Conservation (phyloP, 2,888 invertebrate species). For the Dusona sp. region DNA sequence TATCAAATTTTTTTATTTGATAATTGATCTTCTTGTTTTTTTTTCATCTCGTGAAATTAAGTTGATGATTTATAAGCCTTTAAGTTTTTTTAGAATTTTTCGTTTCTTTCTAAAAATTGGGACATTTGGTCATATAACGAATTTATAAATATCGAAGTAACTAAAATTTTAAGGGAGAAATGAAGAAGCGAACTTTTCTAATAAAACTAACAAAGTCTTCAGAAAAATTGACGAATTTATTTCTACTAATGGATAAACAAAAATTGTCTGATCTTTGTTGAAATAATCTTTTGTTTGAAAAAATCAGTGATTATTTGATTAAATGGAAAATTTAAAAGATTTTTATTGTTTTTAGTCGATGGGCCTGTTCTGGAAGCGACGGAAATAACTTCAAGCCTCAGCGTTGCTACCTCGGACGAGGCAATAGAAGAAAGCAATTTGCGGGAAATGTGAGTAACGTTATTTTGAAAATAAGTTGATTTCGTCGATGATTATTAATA, state of each 20-base stretch:
- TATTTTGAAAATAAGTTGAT: neutral
- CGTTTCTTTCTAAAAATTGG: no score
- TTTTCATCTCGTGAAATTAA: neutral
- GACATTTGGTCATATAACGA: no score
- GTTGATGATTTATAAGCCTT: neutral
- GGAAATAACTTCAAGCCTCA: constrained; percentile 73
- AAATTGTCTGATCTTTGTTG: neutral
- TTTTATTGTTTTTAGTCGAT: constrained; percentile 70
- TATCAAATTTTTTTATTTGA: no score
- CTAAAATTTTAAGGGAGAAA: no score
- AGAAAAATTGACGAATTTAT: neutral
- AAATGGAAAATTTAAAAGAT: neutral
- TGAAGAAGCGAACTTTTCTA: no score
- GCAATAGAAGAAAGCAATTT: constrained; percentile 18
- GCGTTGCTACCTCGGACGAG: constrained; percentile 64
- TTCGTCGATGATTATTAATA: neutral
- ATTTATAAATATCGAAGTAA: no score
- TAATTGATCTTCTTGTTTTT: no score
- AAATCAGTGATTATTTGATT: neutral
- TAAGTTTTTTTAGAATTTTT: neutral
- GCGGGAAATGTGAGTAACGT: constrained; percentile 50
- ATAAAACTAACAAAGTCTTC: neutral
- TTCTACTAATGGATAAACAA: neutral
- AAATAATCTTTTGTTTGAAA: neutral
- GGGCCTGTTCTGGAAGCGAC: constrained; percentile 69